Conservation (phyloP, 1,140 invertebrate genomes). For the Drosophila carrolli region DNA sequence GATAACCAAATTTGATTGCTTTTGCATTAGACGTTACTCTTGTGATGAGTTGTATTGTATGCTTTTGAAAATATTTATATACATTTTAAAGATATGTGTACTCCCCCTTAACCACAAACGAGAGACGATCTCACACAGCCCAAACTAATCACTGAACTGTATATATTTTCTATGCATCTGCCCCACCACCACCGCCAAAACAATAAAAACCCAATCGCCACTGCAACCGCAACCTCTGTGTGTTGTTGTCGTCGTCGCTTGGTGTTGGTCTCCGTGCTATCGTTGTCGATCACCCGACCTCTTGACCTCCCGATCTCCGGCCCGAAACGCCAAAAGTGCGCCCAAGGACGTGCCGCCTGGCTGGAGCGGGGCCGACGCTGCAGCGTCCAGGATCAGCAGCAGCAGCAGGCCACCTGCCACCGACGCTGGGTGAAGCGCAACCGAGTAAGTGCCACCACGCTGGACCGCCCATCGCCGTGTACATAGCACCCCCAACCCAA, state of each 20-base stretch:
- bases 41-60: slow-evolving; percentile 80
- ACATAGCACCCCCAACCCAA: slow-evolving; percentile 5
- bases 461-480: slow-evolving; percentile 26
- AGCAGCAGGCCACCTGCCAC: slow-evolving; percentile 87
- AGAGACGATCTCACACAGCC: slow-evolving; percentile 67
- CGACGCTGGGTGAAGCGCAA: slow-evolving; percentile 93
- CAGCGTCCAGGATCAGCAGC: slow-evolving; percentile 88
- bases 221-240: slow-evolving; percentile 43
- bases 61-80: slow-evolving; percentile 48
- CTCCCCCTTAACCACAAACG: slow-evolving; percentile 41
- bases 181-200: slow-evolving; percentile 57
- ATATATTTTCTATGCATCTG: slow-evolving; percentile 82
- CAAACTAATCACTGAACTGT: slow-evolving; percentile 79
- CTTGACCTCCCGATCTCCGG: no score
- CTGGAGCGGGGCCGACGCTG: slow-evolving; percentile 89
- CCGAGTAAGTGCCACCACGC: slow-evolving; percentile 87
- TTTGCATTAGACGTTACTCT: slow-evolving; percentile 75
- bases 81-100: slow-evolving; percentile 25
- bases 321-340: slow-evolving; percentile 85
- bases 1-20: slow-evolving; percentile 67
- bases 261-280: slow-evolving; percentile 64
- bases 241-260: slow-evolving; percentile 65
- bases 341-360: slow-evolving; percentile 92
- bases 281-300: slow-evolving; percentile 39
- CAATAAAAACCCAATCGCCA: slow-evolving; percentile 51